phyloP scores from a whole-genome alignment of 2,113 vertebrate species.

The Gobio gobio region DNA sequence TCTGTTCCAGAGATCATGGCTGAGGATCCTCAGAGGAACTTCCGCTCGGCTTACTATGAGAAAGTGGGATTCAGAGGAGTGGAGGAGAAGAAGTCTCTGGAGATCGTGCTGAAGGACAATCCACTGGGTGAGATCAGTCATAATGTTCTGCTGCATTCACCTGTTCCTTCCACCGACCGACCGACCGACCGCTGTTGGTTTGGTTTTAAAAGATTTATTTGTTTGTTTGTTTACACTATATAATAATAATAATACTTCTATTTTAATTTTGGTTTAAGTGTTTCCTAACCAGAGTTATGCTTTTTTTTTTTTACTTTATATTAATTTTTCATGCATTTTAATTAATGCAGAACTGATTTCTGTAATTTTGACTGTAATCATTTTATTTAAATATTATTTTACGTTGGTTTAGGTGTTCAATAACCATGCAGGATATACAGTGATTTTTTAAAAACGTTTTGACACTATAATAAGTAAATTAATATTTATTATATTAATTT shows the following conservation, averaged over 20 bases:
- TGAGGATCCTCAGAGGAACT: constrained; percentile 96
- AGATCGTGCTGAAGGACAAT: constrained; percentile 95
- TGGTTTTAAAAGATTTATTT: too few species aligned
- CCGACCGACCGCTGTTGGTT: too few species aligned
- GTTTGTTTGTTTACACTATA: too few species aligned
- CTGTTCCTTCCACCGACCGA: background rate
- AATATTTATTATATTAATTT: too few species aligned
- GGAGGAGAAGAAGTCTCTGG: constrained; percentile 96
- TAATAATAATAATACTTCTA: too few species aligned
- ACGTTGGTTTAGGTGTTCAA: background rate
- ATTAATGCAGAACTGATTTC: too few species aligned
- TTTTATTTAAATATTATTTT: background rate
- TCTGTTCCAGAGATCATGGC: constrained; percentile 76
- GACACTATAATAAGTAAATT: background rate
- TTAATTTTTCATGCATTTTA: too few species aligned
- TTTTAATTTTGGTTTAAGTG: background rate
- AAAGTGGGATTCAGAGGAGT: constrained; percentile 98
- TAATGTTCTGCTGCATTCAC: too few species aligned
- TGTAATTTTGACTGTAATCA: background rate
- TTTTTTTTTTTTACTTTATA: background rate
- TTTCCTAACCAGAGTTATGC: background rate
- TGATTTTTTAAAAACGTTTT: too few species aligned
- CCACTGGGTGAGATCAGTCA: constrained; percentile 83
- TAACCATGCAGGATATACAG: background rate
- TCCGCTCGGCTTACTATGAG: constrained; percentile 95